Base-by-base conservation (phyloP, 1,140 invertebrate genomes). In the Caenorhabditis latens region DNA sequence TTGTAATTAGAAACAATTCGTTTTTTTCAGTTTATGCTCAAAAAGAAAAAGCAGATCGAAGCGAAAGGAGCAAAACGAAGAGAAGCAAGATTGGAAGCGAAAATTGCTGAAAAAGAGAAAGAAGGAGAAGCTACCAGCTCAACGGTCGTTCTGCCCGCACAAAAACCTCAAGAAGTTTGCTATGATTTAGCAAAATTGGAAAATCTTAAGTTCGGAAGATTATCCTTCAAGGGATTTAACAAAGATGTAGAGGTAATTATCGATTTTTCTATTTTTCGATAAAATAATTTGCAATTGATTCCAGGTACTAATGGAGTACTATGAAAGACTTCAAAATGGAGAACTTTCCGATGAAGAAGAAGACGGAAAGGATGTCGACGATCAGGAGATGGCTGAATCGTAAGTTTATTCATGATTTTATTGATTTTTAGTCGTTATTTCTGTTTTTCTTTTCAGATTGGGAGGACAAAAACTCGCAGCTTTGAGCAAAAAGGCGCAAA, bases 341-440 rank as follows among this genome's bases (percentile, higher is more conserved):
- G 50, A 50, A 19, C 14, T 86, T 40, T 86, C 79, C 46, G 67
- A 82, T 58, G 75, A 50, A 42, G 65, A 57, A 58, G 85, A 82
- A 55, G 63, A 79, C 1, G 71, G 85, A 57, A 86, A 57, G 11
- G 67, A 82, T 21, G 79, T 82, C n/a, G 43, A 82, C 43, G 79
- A 86, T 40, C 14, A 82, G n/a, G 57, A 79, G n/a, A 86, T 75
- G 67, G 85, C 65, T 9, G n/a, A 79, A 43, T 82, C 63, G 85
- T 84, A 58, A 40, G 46, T 11, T 0, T 14, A 46, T 32, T 21
- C 16, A n/a, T 48, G 48, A 42, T n/a, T n/a, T n/a, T n/a, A n/a
- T n/a, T n/a, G n/a, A n/a, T 32, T 32, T 32, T 32, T 32, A 32
- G 32, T 2, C 32, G 32, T n/a, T n/a, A n/a, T n/a, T n/a, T n/a